phyloP scores from a whole-genome alignment of 1,140 invertebrate species.

The Nautilus pompilius region DNA sequence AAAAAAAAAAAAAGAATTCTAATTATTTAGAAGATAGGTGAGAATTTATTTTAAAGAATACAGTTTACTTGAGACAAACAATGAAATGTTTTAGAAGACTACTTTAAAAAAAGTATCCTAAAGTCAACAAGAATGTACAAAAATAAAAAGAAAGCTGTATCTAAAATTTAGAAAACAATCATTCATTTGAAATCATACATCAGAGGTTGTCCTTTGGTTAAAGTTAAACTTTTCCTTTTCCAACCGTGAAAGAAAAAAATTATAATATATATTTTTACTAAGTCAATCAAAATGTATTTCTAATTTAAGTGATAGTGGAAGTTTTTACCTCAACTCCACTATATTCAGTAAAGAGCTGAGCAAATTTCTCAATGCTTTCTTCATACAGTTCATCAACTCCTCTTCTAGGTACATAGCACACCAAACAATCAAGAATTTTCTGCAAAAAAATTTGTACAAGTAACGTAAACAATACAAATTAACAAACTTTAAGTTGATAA shows the following conservation, averaged over 20 bases:
- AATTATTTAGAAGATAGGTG: background rate
- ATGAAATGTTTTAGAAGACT: background rate
- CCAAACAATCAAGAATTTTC: slow-evolving; percentile 39
- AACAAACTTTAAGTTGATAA: background rate
- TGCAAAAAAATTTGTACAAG: slow-evolving; percentile 16
- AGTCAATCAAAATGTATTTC: background rate
- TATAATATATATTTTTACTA: background rate
- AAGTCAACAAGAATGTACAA: background rate
- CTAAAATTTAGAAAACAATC: too few species aligned
- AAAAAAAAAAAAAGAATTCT: slow-evolving; percentile 12
- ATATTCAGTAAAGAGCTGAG: slow-evolving; percentile 38
- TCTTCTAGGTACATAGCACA: slow-evolving; percentile 48
- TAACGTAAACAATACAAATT: background rate
- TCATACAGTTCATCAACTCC: slow-evolving; percentile 39
- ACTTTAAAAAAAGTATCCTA: background rate
- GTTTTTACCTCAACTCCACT: slow-evolving; percentile 45
- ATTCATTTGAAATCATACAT: background rate
- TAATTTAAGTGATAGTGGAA: background rate
- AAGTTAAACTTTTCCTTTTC: background rate
- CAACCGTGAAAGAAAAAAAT: background rate
- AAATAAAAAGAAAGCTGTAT: background rate
- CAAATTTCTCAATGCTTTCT: slow-evolving; percentile 48
- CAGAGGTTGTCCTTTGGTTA: background rate
- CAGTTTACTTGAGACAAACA: background rate
- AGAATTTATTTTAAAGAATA: background rate